Conservation (phyloP, 92 coral and sea anemone genomes). For the Palythoa grandiflora region DNA sequence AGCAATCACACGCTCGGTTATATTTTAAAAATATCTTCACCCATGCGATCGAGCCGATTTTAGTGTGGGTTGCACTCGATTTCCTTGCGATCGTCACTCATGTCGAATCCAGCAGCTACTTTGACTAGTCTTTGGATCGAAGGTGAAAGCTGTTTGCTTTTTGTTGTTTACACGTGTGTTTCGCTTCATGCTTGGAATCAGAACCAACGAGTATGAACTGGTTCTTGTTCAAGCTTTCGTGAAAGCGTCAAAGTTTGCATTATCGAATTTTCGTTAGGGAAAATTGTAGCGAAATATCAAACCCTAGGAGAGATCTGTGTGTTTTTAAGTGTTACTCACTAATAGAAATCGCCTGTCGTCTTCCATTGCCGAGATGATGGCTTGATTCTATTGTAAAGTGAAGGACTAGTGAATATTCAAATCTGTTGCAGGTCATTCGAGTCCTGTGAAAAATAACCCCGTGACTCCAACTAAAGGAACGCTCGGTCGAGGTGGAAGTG, state of each 20-base stretch:
- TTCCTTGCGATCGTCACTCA: constrained; percentile 71
- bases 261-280: not conserved
- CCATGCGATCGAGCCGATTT: constrained; percentile 83
- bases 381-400: constrained; percentile 47
- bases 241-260: constrained; percentile 18
- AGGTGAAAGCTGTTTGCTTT: constrained; percentile 69
- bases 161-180: constrained; percentile 64
- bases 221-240: not conserved
- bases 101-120: constrained; percentile 93
- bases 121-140: constrained; percentile 95
- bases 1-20: constrained; percentile 42
- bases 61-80: constrained; percentile 40
- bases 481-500: constrained; percentile 68
- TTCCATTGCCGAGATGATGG: not conserved
- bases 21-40: constrained; percentile 70
- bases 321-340: not conserved
- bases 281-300: not conserved
- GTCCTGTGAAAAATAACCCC: constrained; percentile 85
- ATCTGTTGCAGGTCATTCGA: constrained; percentile 85
- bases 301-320: not conserved
- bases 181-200: not conserved
- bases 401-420: constrained; percentile 83
- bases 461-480: constrained; percentile 83
- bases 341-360: constrained; percentile 6
- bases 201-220: not conserved